phyloP scores from a whole-genome alignment of 2,888 invertebrate genomes.

The Lissocephala sabroskyi region DNA sequence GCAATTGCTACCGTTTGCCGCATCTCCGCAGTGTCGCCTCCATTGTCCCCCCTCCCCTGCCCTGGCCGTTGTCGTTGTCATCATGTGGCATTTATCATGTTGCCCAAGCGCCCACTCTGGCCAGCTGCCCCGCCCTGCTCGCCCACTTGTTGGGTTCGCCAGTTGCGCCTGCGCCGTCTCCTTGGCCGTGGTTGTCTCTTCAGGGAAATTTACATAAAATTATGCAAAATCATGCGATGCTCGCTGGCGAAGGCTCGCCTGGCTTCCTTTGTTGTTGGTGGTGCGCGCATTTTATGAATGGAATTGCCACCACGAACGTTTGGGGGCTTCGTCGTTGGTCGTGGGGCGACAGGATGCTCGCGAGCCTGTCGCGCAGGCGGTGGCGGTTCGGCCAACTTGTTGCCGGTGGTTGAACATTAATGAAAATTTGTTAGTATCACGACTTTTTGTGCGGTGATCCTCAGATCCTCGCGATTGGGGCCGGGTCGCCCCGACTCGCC shows the following conservation, averaged over 20 bases:
- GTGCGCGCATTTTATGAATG: constrained; percentile 54
- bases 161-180: constrained; percentile 31
- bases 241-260: no score
- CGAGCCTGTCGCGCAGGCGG: constrained; percentile 18
- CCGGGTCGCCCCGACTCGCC: no score
- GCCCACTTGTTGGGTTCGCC: constrained; percentile 1
- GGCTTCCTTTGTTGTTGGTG: constrained; percentile 42
- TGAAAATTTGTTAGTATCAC: constrained; percentile 69
- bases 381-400: constrained; percentile 42
- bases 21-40: constrained; percentile 24
- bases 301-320: constrained; percentile 47
- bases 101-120: constrained; percentile 28
- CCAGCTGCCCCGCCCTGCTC: constrained; percentile 17
- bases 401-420: constrained; percentile 66
- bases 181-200: constrained; percentile 29
- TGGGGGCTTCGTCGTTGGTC: no score
- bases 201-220: constrained; percentile 57
- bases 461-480: no score
- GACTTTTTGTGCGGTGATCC: no score
- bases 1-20: constrained; percentile 69
- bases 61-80: constrained; percentile 40
- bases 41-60: no score
- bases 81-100: constrained; percentile 66
- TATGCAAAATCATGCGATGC: constrained; percentile 64
- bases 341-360: constrained; percentile 4